These are phyloP conservation scores for Agriopis aurantiaria DNA, from an alignment of 2,888 invertebrate genomes.

Conservation along the genomic window DNA sequence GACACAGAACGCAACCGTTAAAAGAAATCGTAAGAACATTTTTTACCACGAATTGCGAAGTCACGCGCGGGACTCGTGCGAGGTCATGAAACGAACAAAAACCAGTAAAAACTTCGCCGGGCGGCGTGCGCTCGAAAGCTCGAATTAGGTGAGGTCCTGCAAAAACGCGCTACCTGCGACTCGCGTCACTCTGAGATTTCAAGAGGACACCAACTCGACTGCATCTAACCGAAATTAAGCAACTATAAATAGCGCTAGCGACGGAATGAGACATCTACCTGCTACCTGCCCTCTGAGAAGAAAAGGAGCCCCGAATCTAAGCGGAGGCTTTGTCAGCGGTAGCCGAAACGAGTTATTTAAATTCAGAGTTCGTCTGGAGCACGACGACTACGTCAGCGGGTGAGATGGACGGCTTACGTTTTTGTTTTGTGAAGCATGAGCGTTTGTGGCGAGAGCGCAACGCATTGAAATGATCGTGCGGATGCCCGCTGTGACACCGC, in stretches of 20 bases:
- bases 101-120: conserved; percentile 55
- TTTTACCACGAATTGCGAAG: conserved; percentile 39
- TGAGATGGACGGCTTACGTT: conserved; percentile 45
- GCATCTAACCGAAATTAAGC: conserved; percentile 59
- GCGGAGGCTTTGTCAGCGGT: conserved; percentile 76
- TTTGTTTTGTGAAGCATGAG: conserved; percentile 53
- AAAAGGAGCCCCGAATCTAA: conserved; percentile 66
- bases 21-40: conserved; percentile 32
- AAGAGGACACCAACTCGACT: conserved; percentile 58
- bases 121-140: conserved; percentile 42
- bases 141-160: conserved; percentile 73
- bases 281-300: conserved; percentile 51
- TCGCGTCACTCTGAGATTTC: conserved; percentile 65
- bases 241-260: conserved; percentile 33
- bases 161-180: conserved; percentile 81
- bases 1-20: conserved; percentile 41
- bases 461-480: conserved; percentile 66
- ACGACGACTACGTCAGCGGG: conserved; percentile 64
- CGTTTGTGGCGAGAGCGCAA: conserved; percentile 32
- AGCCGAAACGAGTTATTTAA: conserved; percentile 83
- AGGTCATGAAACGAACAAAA: conserved; percentile 68
- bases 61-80: conserved; percentile 68
- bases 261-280: conserved; percentile 33
- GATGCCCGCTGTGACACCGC: conserved; percentile 63
- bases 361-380: conserved; percentile 68